phyloP scores from a whole-genome alignment of 30 jellyfish, hydroid and myxozoan genomes.

The Cassiopea andromeda region DNA sequence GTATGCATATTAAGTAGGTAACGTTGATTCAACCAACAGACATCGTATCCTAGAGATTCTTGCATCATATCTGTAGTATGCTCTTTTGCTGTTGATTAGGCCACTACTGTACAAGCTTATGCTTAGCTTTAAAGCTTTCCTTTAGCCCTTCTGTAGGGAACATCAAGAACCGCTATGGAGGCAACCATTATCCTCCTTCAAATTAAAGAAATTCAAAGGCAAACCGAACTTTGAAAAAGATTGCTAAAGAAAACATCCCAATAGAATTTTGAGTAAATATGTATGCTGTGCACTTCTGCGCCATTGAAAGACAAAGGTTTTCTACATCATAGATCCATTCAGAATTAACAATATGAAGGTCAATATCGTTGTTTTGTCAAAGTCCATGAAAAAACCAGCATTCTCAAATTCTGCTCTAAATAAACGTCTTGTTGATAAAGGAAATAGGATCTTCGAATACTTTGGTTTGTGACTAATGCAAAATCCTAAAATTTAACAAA shows the following conservation, averaged over 20 bases:
- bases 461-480: background rate
- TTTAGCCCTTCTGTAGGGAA: no score
- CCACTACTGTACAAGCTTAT: no score
- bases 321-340: background rate
- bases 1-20: no score
- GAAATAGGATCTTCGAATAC: conserved; percentile 3
- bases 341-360: conserved; percentile 6
- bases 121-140: no score
- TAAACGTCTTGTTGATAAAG: background rate
- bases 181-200: no score
- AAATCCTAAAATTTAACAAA: background rate
- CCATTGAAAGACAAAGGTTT: conserved; percentile 3
- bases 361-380: conserved; percentile 8
- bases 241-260: background rate
- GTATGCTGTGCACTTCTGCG: background rate
- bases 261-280: conserved; percentile 29
- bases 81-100: no score
- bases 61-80: no score
- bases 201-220: background rate
- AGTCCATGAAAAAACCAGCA: background rate
- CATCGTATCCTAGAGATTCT: no score
- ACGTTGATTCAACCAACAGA: no score
- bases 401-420: conserved; percentile 5
- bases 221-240: background rate
- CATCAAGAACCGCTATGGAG: no score